Percentiles rank a stretch among this genome's conserved stretches.
These are phyloP conservation scores for Protonemura montana DNA, from an alignment of 2,888 invertebrate genomes.

Conservation along the genomic window DNA sequence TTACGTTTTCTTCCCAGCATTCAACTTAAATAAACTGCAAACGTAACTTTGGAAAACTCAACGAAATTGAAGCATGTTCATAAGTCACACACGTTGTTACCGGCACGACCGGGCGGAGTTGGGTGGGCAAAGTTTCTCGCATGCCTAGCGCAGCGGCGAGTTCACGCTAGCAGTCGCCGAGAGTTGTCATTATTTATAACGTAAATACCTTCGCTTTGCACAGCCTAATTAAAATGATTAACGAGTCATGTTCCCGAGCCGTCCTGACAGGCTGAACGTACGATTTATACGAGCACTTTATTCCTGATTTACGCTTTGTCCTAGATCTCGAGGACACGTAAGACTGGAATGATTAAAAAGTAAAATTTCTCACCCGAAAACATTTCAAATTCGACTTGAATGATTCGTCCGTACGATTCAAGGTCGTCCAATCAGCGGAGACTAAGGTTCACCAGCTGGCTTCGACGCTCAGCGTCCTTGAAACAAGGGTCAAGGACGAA, in stretches of 20 bases:
- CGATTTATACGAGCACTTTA: background rate
- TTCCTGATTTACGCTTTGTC: background rate
- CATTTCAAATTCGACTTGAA: too few relatives aligned
- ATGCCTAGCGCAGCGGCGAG: background rate
- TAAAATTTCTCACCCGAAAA: too few relatives aligned
- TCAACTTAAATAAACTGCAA: background rate
- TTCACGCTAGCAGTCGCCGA: background rate
- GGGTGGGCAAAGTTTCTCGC: background rate
- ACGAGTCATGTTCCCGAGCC: background rate
- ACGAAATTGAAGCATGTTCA: background rate
- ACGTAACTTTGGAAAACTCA: background rate
- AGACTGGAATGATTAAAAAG: too few relatives aligned
- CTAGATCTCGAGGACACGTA: background rate
- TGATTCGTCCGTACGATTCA: too few relatives aligned
- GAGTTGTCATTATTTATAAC: slow-evolving; percentile 7
- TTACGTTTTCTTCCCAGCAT: background rate
- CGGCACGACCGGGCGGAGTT: background rate
- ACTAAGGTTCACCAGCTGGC: too few relatives aligned
- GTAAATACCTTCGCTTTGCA: background rate
- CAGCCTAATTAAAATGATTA: slow-evolving; percentile 12
- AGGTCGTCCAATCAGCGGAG: too few relatives aligned
- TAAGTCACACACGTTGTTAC: background rate
- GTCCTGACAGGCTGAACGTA: background rate
- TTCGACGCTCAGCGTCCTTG: too few relatives aligned
- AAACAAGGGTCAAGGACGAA: too few relatives aligned